Conservation (phyloP, 2,797 vertebrate species). For the Rhinichthys osculus region DNA sequence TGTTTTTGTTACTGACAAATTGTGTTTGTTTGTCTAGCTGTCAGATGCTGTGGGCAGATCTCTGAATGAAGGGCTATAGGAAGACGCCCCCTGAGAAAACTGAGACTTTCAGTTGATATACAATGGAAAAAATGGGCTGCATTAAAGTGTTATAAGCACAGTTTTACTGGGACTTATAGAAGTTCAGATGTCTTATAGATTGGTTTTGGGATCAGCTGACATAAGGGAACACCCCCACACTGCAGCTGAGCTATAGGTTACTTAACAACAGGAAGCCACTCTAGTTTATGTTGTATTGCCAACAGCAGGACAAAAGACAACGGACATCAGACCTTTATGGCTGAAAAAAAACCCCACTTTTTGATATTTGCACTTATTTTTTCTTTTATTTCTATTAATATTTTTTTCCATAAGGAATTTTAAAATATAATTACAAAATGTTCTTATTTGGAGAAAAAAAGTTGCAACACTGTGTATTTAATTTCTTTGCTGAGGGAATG, state of each 20-base stretch:
- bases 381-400: background rate
- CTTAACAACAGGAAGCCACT: conserved; percentile 40
- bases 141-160: background rate
- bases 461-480: too few relatives aligned
- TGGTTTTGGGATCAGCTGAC: background rate
- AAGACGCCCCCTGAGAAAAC: background rate
- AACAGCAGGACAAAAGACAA: conserved; percentile 28
- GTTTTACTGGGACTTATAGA: background rate
- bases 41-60: conserved; percentile 29
- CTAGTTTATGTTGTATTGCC: conserved; percentile 33
- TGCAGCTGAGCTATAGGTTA: conserved; percentile 30
- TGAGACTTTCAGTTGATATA: background rate
- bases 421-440: too few relatives aligned
- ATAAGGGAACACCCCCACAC: background rate
- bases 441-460: too few relatives aligned
- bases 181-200: conserved; percentile 8
- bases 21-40: conserved; percentile 45
- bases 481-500: too few relatives aligned
- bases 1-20: conserved; percentile 9
- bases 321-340: conserved; percentile 9
- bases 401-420: background rate
- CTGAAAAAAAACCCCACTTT: conserved; percentile 19
- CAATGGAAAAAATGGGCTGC: background rate
- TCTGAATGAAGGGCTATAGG: background rate
- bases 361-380: background rate